Base-by-base conservation (phyloP, 2,113 vertebrate genomes). In the Bombycilla garrulus region DNA sequence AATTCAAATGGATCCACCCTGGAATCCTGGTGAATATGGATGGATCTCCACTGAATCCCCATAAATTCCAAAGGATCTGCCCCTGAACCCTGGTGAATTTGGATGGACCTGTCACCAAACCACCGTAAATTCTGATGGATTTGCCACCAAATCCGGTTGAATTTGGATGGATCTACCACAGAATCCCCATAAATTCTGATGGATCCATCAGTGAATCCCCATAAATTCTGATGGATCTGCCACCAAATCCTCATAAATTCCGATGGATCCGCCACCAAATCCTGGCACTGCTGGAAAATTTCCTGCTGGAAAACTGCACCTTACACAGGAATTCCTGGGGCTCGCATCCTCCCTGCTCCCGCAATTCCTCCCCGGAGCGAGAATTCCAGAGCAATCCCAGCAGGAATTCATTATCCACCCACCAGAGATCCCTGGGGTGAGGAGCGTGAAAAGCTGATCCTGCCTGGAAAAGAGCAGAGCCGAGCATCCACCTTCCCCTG, bases 341-440 rank as follows among this genome's bases (percentile, higher is more conserved):
- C 17, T 57, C 0, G 0, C n/a, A 67, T 45, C 71, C 80, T 15
- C 89, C 74, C 61, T 54, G n/a, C 22, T 79, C 15, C 77, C 36
- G 53, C 45, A 0, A 1, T 13, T 61, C 31, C 22, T 14, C 58
- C 21, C 26, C 7, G 3, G 51, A 6, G 8, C 0, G 0, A 70
- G 35, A 90, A 56, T 11, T 33, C 22, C 28, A 4, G 0, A 9
- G 58, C 38, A 38, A 12, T 38, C 56, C 69, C n/a, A 7, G 47
- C 50, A 73, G 66, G 44, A 51, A 54, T n/a, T 71, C 19, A 1
- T 71, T 6, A 22, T 1, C 54, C 86, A 20, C 40, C 45, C 11
- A 1, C 4, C 1, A 6, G 15, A 25, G 24, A 18, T 1, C 4
- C 19, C 2, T 0, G 35, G 29, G 2, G 11, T 2, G 72, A 47